These are phyloP conservation scores for Cryptus viduatorius DNA, from an alignment of 2,888 invertebrate species.

Conservation along the genomic window DNA sequence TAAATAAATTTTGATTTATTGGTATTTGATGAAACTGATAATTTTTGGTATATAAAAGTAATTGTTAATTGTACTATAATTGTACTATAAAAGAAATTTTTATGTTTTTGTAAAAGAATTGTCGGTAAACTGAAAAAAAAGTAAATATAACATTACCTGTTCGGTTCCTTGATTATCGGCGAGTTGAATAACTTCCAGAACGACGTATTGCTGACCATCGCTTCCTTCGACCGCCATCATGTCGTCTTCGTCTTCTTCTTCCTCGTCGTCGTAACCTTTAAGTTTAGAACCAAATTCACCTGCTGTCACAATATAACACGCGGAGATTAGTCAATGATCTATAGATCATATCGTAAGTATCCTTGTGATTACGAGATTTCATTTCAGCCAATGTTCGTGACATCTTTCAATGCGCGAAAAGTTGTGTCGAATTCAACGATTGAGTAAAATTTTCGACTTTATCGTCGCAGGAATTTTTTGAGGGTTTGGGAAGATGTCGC, in stretches of 20 bases:
- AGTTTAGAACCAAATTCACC: slow-evolving; percentile 83
- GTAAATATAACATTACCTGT: slow-evolving; percentile 82
- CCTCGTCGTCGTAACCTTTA: slow-evolving; percentile 84
- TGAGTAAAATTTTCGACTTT: not conserved
- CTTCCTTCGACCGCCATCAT: slow-evolving; percentile 90
- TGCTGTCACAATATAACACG: slow-evolving; percentile 75
- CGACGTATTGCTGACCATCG: slow-evolving; percentile 94
- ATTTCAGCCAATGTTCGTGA: not conserved
- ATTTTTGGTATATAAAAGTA: no score
- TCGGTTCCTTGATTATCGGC: slow-evolving; percentile 89
- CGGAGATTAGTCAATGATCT: slow-evolving; percentile 83
- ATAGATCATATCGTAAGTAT: slow-evolving; percentile 82
- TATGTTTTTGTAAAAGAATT: no score
- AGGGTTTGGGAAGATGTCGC: slow-evolving; percentile 33
- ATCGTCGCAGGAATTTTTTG: not conserved
- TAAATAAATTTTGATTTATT: no score
- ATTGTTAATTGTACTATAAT: no score
- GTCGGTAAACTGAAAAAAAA: no score
- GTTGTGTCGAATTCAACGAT: not conserved
- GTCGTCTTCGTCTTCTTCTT: slow-evolving; percentile 87
- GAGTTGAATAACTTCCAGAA: slow-evolving; percentile 94
- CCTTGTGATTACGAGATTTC: slow-evolving; percentile 60
- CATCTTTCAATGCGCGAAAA: not conserved
- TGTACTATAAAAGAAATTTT: no score
- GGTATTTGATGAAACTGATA: no score